Evolutionary conservation across 1,140 invertebrate species (phyloP), one percentile per base, ranked within the genome.

Genomic region (Lithobius niger): DNA sequence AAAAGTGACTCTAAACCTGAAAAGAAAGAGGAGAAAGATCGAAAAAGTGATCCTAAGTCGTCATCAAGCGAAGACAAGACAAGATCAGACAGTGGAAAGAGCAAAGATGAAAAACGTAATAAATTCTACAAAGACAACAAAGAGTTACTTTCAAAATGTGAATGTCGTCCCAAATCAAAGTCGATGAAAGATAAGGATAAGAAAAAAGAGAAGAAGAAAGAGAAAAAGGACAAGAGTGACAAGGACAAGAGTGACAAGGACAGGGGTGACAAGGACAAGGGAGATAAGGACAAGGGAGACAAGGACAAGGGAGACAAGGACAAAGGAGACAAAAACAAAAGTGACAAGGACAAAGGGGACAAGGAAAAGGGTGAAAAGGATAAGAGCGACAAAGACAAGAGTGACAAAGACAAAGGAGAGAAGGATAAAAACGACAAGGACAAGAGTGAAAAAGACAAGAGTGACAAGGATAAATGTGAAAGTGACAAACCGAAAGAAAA

Each of bases 261-360:
- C 24, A 19, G 36, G 21, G 22, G 49, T 22, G 53, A 63, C 24
- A 59, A 62, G 24, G 55, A 49, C 59, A 58, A 61, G 61, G 27
- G 55, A 51, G 48, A 52, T 61, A 57, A 70, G 75, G 28, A 60
- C 69, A 55, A 71, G 68, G 56, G 68, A 71, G 3, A 68, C 69
- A 27, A 50, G 25, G 47, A 26, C 21, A 36, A 58, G 31, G n/a
- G 44, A 55, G 56, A 56, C 45, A 31, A 62, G 53, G 55, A 58
- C 13, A 56, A 60, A 22, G 40, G 43, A 24, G 44, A 55, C n/a
- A 60, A 57, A 22, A 56, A 63, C 40, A 43, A 52, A 18, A 45
- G 22, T 18, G 18, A 21, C 27, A 60, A 66, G 45, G 50, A 59
- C 19, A 62, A 61, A 43, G 54, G 59, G 26, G 44, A 56, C 26